Evolutionary conservation across 2,888 invertebrate genomes (phyloP), one percentile per base, ranked within the genome.

Genomic region (Trissonchulus latispiculum): DNA sequence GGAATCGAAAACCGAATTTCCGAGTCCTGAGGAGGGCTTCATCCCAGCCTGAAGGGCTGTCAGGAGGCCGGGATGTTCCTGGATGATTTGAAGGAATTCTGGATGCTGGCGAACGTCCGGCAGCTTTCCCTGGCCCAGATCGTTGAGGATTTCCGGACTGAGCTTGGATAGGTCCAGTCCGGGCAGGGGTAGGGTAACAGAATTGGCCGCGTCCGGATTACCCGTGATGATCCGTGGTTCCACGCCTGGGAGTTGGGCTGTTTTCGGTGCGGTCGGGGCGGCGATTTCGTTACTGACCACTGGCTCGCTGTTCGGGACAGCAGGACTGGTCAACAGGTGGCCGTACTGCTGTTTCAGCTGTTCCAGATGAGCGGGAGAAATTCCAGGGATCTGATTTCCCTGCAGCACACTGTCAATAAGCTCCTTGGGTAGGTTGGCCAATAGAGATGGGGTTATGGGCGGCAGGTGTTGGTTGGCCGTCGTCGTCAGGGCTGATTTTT

Each of bases 141-240:
- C 31, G 2, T 36, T 32, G 3, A 72, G 68, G 1, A 72, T 2
- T 31, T 62, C 72, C 1, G 72, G 72, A 3, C 35, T 32, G 2
- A 72, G 15, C 2, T 37, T 35, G 31, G 72, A 33, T 48, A 72
- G 62, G 33, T 72, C 72, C 36, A 33, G n/a, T 28, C 69, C 69
- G 28, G 33, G 33, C 28, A 68, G 29, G n/a, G 69, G 69, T 15
- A 68, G 33, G 3, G 33, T 31, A 36, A 23, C 69, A 23, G 36
- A 36, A 15, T 31, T 33, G n/a, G 35, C 28, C 2, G 3, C 36
- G 36, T 23, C 31, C 2, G 69, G 28, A 36, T 68, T 68, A 35
- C 69, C 33, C 33, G 28, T 33, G 3, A 33, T 23, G 48, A 48
- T 23, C 48, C 23, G 48, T 15, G 48, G 48, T 8, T 23, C 8